Percentiles rank a stretch among this genome's conserved stretches.
Evolutionary conservation across 2,797 vertebrate species (phyloP).

Genomic region (Leptatherina wallacei): DNA sequence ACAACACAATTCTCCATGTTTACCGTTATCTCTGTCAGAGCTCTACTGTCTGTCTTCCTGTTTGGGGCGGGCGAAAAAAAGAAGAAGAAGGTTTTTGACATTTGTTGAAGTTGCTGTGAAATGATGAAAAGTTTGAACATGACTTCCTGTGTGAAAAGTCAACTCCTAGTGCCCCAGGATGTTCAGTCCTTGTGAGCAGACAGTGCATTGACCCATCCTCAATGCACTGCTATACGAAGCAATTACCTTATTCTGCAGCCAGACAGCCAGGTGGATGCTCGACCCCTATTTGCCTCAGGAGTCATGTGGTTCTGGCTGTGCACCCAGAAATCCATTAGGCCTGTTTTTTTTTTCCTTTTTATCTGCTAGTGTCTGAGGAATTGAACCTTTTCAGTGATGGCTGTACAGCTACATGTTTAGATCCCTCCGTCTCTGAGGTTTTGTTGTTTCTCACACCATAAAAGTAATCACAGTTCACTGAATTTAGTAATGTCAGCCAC

Average conservation of each 20-base stretch:
- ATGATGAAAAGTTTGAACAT: constrained; percentile 23
- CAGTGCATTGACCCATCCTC: constrained; percentile 49
- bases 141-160: constrained; percentile 6
- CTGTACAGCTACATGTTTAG: constrained; percentile 16
- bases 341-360: constrained; percentile 22
- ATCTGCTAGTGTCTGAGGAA: constrained; percentile 51
- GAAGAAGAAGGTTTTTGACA: neutral
- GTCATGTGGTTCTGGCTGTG: constrained; percentile 53
- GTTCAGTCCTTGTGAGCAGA: constrained; percentile 31
- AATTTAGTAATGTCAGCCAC: constrained; percentile 34
- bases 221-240: constrained; percentile 32
- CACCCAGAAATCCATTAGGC: constrained; percentile 68
- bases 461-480: constrained; percentile 36
- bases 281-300: constrained; percentile 51
- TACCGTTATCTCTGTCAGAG: no score
- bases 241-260: constrained; percentile 56
- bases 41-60: no score
- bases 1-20: no score
- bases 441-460: constrained; percentile 27
- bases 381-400: constrained; percentile 41
- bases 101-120: neutral
- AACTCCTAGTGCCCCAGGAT: constrained; percentile 9
- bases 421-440: constrained; percentile 36
- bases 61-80: no score
- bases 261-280: constrained; percentile 53